Percentiles rank a stretch among this genome's conserved stretches.
Conservation (phyloP, 2,888 invertebrate genomes). For the Hecatera dysodea region DNA sequence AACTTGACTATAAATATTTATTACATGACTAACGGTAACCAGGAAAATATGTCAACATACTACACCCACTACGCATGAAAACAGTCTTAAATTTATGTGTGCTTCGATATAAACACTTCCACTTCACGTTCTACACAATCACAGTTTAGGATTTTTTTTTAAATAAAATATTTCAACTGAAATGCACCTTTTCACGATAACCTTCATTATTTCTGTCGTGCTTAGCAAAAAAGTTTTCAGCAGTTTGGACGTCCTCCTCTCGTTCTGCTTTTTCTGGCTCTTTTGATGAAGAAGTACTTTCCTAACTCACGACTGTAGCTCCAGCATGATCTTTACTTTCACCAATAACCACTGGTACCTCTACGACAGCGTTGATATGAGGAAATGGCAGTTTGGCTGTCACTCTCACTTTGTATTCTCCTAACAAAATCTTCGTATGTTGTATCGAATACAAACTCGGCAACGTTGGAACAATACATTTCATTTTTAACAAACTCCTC, state of each 20-base stretch:
- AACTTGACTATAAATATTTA: not conserved
- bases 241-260: not conserved
- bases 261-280: too few species aligned
- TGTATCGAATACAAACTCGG: slow-evolving; percentile 66
- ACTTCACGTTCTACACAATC: not conserved
- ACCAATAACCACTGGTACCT: slow-evolving; percentile 69
- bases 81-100: not conserved
- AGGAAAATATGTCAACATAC: not conserved
- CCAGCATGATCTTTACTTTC: slow-evolving; percentile 13
- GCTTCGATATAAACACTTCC: not conserved
- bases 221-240: slow-evolving; percentile 3
- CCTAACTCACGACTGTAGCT: not conserved
- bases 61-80: not conserved
- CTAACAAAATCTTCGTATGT: slow-evolving; percentile 61
- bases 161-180: not conserved
- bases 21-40: not conserved
- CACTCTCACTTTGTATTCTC: slow-evolving; percentile 65
- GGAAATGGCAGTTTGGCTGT: slow-evolving; percentile 66
- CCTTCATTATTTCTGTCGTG: not conserved
- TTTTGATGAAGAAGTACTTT: not conserved
- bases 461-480: slow-evolving; percentile 50
- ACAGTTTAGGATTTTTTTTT: not conserved
- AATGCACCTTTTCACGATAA: not conserved
- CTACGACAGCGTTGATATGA: slow-evolving; percentile 59
- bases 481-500: slow-evolving; percentile 48